Evolutionary conservation across 2,113 vertebrate species (phyloP).

Genomic region (Bubo bubo): DNA sequence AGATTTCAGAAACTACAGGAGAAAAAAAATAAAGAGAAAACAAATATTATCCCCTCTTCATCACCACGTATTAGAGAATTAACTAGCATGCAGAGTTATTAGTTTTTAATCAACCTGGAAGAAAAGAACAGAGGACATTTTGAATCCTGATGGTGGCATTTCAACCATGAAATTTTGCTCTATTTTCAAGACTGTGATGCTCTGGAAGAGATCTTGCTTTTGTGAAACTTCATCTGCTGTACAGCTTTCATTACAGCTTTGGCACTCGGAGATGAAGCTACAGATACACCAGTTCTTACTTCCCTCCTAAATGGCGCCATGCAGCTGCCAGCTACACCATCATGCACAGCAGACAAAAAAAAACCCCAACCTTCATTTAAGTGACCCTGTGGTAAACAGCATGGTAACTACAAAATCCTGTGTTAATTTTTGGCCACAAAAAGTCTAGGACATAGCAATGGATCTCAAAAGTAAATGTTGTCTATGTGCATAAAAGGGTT

Average conservation of each 20-base stretch:
- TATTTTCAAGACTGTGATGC: not conserved
- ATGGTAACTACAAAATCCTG: not conserved
- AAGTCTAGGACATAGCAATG: constrained; percentile 18
- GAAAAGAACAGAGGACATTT: not conserved
- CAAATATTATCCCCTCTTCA: not conserved
- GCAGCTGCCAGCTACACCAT: not conserved
- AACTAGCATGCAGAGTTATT: not conserved
- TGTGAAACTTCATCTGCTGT: not conserved
- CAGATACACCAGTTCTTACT: not conserved
- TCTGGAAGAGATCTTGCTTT: not conserved
- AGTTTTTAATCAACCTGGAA: not conserved
- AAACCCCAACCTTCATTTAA: not conserved
- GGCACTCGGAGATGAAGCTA: not conserved
- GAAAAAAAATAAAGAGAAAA: not conserved
- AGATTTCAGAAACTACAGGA: not conserved
- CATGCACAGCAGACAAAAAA: not conserved
- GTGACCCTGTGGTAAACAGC: constrained; percentile 3
- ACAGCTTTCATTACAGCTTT: not conserved
- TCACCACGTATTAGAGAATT: not conserved
- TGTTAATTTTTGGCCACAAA: constrained; percentile 23
- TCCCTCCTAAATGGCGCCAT: not conserved
- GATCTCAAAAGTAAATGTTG: constrained; percentile 5
- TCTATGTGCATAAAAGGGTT: constrained; percentile 24
- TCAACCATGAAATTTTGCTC: not conserved
- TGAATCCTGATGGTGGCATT: not conserved